These are phyloP conservation scores for Campoplex capitator DNA, from an alignment of 2,888 invertebrate genomes.

Conservation along the genomic window DNA sequence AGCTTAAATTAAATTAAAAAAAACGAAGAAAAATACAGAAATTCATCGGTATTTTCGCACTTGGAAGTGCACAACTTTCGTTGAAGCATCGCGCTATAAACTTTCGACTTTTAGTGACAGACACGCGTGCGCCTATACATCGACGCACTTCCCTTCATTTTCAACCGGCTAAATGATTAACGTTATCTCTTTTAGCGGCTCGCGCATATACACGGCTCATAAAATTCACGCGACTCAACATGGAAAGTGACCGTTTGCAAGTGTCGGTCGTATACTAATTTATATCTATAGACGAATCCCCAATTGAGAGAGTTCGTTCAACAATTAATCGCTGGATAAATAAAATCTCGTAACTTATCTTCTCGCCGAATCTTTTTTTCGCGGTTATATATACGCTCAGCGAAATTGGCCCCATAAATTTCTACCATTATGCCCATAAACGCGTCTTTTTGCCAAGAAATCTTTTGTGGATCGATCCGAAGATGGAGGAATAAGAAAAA, in stretches of 20 bases:
- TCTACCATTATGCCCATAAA: not conserved
- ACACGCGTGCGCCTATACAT: not conserved
- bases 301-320: constrained; percentile 17
- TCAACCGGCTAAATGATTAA: constrained; percentile 51
- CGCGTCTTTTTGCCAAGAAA: not conserved
- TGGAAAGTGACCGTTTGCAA: constrained; percentile 49
- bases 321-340: constrained; percentile 29
- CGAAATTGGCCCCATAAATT: not conserved
- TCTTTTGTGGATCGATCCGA: constrained; percentile 3
- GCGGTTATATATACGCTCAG: not conserved
- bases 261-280: not conserved
- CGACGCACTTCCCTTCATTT: constrained; percentile 33
- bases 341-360: constrained; percentile 32
- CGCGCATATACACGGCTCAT: constrained; percentile 37
- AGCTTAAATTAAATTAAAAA: too few species aligned
- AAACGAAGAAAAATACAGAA: not conserved
- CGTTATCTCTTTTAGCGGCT: constrained; percentile 19
- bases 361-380: not conserved
- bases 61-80: not conserved
- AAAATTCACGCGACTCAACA: constrained; percentile 42
- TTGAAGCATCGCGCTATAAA: constrained; percentile 3
- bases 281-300: not conserved
- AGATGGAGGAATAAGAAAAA: constrained; percentile 1
- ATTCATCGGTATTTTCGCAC: not conserved
- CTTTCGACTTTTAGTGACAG: constrained; percentile 61